phyloP scores from a whole-genome alignment of 2,113 vertebrate species.

The Aspiorhynchus laticeps region DNA sequence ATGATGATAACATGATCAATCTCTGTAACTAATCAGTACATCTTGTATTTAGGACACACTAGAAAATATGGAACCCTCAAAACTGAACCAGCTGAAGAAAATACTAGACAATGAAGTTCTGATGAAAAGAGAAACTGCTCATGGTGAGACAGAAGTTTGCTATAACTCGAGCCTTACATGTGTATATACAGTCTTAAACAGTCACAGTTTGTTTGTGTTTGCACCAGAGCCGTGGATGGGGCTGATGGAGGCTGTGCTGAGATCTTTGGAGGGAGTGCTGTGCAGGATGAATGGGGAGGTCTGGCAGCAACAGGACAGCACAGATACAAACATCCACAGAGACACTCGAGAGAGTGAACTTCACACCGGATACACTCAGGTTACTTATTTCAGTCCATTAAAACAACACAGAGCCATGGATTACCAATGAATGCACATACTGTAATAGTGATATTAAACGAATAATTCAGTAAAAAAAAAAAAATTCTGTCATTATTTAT shows the following conservation, averaged over 20 bases:
- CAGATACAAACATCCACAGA: slow-evolving; percentile 44
- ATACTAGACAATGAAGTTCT: slow-evolving; percentile 47
- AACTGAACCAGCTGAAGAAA: slow-evolving; percentile 64
- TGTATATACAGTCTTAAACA: background rate
- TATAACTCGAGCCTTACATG: background rate
- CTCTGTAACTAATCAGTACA: background rate
- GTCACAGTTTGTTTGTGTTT: background rate
- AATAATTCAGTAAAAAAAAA: background rate
- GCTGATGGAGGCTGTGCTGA: slow-evolving; percentile 69
- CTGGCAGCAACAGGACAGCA: slow-evolving; percentile 61
- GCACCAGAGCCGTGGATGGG: slow-evolving; percentile 62
- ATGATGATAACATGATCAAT: background rate
- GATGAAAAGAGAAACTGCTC: slow-evolving; percentile 53
- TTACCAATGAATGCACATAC: background rate
- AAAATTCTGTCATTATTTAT: background rate
- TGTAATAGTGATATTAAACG: background rate
- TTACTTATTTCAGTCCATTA: slow-evolving; percentile 2
- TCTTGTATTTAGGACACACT: slow-evolving; percentile 75
- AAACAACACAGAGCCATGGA: background rate
- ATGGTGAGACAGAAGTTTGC: slow-evolving; percentile 38
- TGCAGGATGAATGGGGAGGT: slow-evolving; percentile 62
- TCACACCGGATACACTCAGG: slow-evolving; percentile 55
- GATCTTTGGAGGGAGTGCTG: slow-evolving; percentile 69
- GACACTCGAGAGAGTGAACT: slow-evolving; percentile 63
- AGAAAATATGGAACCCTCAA: slow-evolving; percentile 71